Evolutionary conservation across 2,113 vertebrate genomes (phyloP).

Genomic region (Pycnonotus jocosus): DNA sequence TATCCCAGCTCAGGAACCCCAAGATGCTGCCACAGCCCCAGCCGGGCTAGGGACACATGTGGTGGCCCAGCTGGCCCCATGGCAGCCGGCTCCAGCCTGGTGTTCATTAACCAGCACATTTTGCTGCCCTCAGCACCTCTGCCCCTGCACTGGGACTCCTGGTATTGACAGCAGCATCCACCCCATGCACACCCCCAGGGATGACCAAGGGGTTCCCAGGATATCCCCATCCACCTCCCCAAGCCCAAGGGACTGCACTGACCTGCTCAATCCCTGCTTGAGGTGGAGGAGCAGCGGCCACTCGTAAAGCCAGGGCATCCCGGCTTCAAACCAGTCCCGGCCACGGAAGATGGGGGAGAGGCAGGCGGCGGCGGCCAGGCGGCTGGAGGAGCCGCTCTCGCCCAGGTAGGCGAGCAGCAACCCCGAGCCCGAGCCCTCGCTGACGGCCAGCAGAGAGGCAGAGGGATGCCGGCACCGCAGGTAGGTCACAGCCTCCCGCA

Average conservation of each 20-base stretch:
- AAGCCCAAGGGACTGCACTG: not conserved
- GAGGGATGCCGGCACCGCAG: slow-evolving; percentile 75
- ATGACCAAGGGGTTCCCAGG: accelerated
- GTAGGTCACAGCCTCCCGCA: slow-evolving; percentile 80
- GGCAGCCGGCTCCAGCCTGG: not conserved
- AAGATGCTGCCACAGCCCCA: not conserved
- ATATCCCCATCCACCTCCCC: not conserved
- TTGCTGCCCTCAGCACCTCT: slow-evolving; percentile 48
- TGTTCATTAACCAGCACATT: slow-evolving; percentile 41
- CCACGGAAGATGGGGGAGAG: slow-evolving; percentile 84
- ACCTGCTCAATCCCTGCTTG: slow-evolving; percentile 84
- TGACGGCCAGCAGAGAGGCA: slow-evolving; percentile 76
- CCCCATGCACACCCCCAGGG: not conserved
- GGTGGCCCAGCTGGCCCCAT: not conserved
- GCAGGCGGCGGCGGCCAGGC: slow-evolving; percentile 79
- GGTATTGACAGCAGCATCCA: not conserved
- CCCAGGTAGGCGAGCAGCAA: slow-evolving; percentile 85
- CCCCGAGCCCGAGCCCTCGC: slow-evolving; percentile 85
- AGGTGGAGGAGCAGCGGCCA: slow-evolving; percentile 75
- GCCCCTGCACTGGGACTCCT: not conserved
- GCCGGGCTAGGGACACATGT: accelerated
- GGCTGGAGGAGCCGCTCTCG: slow-evolving; percentile 83
- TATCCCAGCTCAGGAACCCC: not conserved
- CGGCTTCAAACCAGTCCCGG: slow-evolving; percentile 82
- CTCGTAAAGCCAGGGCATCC: slow-evolving; percentile 76